phyloP scores from a whole-genome alignment of 1,140 invertebrate species.

The Drosophila elegans region DNA sequence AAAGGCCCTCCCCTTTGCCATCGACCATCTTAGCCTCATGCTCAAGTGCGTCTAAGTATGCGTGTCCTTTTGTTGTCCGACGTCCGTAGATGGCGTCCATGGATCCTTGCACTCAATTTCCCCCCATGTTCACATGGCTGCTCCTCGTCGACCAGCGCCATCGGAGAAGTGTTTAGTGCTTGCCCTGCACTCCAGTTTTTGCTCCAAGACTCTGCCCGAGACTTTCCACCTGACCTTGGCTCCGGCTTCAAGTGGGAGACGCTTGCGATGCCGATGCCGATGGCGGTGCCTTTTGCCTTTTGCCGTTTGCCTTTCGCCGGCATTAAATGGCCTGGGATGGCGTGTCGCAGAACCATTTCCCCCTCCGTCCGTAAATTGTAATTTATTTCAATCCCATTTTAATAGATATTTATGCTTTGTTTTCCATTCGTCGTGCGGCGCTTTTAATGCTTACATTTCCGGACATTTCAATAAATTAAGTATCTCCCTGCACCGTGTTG shows the following conservation, averaged over 20 bases:
- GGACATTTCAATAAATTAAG: constrained; percentile 71
- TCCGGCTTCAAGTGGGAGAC: constrained; percentile 16
- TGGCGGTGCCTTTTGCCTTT: not conserved
- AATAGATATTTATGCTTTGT: constrained; percentile 80
- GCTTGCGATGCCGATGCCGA: too few species aligned
- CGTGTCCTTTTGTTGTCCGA: constrained; percentile 60
- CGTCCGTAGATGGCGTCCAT: constrained; percentile 14
- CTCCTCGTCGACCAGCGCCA: constrained; percentile 14
- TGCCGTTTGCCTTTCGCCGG: too few species aligned
- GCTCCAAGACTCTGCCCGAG: too few species aligned
- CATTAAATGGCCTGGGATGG: constrained; percentile 3
- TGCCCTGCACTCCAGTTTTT: constrained; percentile 61
- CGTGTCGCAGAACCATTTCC: constrained; percentile 1
- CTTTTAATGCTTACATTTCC: constrained; percentile 53
- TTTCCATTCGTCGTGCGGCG: constrained; percentile 48
- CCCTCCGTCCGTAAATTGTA: constrained; percentile 39
- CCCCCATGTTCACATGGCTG: constrained; percentile 57
- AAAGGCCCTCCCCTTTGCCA: not conserved
- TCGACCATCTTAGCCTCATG: not conserved
- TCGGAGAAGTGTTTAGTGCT: constrained; percentile 75
- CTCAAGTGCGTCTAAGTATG: constrained; percentile 47
- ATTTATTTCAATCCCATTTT: constrained; percentile 76
- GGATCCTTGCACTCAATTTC: constrained; percentile 71
- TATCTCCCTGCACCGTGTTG: not conserved
- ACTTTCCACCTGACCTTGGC: constrained; percentile 48